These are phyloP conservation scores for Alentia gelatinosa DNA, from an alignment of 2,888 invertebrate genomes.

Conservation along the genomic window DNA sequence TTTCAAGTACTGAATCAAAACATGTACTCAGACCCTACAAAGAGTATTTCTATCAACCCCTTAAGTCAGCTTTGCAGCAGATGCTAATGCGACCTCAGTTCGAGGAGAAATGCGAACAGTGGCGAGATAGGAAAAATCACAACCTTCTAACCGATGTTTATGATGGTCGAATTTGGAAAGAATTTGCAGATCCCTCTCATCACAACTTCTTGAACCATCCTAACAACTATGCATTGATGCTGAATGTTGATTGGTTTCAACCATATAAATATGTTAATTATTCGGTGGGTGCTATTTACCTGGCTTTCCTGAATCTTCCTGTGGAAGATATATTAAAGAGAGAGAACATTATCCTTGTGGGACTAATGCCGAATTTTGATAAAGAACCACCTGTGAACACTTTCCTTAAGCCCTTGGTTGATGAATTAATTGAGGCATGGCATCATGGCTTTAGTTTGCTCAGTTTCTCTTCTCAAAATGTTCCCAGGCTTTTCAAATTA, in stretches of 20 bases:
- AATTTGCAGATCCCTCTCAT: neutral
- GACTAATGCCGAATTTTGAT: neutral
- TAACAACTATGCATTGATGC: neutral
- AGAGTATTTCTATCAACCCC: neutral
- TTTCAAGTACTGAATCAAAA: neutral
- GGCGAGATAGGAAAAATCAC: neutral
- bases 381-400: neutral
- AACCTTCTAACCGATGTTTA: neutral
- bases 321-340: neutral
- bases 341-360: neutral
- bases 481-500: neutral
- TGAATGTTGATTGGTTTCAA: slow-evolving; percentile 39
- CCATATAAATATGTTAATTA: neutral
- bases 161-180: slow-evolving; percentile 4
- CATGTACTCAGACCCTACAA: neutral
- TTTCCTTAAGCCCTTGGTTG: neutral
- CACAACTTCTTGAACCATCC: slow-evolving; percentile 8
- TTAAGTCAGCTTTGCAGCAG: neutral
- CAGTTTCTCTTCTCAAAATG: neutral
- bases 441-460: neutral
- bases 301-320: neutral
- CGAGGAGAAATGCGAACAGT: neutral
- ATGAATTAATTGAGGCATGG: neutral
- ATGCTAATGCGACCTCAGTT: neutral
- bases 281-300: neutral